Base-by-base conservation (phyloP, 2,113 vertebrate species). In the Hiodon alosoides region DNA sequence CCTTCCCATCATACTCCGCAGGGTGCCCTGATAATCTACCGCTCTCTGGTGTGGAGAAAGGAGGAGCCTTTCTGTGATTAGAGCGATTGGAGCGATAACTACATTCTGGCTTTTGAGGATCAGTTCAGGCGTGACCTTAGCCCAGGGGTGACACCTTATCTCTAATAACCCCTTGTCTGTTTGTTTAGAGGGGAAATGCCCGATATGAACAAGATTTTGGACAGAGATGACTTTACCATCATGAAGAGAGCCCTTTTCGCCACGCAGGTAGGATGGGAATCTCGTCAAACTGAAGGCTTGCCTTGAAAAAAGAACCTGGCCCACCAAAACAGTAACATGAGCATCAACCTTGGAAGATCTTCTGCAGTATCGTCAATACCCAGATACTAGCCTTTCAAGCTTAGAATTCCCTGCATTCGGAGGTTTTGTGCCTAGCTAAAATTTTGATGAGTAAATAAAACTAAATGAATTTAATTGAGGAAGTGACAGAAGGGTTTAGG, bases 171-270 rank as follows among this genome's bases (percentile, higher is more conserved):
- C 59, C 50, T 62, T 9, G 58, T 50, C n/a, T 64, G 4, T 69
- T 1, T 77, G 16, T 5, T 73, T 86, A 98, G 96, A 90, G 95
- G 96, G 79, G 90, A 94, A 85, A 95, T 97, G 78, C 97, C 97
- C 57, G 96, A 99, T 76, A 90, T 98, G 91, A 93, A 89, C 85
- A 91, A 90, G 80, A 97, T 98, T 72, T 87, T 99, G 85, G 97
- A 99, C 85, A 87, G 92, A 71, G 97, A 99, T 80, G 97, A 99
- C 84, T 81, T 95, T 84, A 98, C 94, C 51, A 90, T 98, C 62
- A 98, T 99, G 95, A 99, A 99, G 88, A 93, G 97, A 85, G 97
- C 97, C 81, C 98, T 99, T 81, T 99, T 90, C 74, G 94, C 97
- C 73, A 98, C 97, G 60, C 96, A 99, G 97, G 96, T 98, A 88